Evolutionary conservation across 2,113 vertebrate genomes (phyloP), one percentile per base, ranked within the genome.

Genomic region (Chelonoidis abingdonii): DNA sequence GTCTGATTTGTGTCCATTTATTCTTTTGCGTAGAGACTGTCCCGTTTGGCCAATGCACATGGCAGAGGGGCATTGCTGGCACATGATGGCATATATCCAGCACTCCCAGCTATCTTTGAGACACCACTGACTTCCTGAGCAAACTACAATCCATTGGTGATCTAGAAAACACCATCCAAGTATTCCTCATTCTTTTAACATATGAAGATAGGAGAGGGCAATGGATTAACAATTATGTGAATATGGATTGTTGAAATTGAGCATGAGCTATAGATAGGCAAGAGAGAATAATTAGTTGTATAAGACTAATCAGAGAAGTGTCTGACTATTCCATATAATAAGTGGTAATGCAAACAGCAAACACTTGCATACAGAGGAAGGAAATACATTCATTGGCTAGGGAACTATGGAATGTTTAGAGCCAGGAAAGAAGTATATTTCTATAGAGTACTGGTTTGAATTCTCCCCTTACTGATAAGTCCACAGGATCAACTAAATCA

Each of bases 311-410:
- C 0, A 2, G 52, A 10, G 27, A 19, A 3, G 19, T 6, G 21
- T 65, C 80, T 7, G 13, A 25, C 50, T 69, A 3, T 50, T 47
- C 80, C 12, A 13, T 0, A 57, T 86, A 3, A 8, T 13, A 59
- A 52, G 52, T 10, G n/a, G 2, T 0, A 1, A 1, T 7, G 49
- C 27, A 53, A n/a, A 19, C 10, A 3, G 35, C 31, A n/a, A 35
- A 69, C 35, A 69, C 62, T 17, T 65, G 17, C n/a, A 69, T 21
- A 2, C 17, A 0, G 5, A 2, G 41, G 12, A 21, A 82, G 47
- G 24, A 57, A 75, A 22, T 2, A 16, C 35, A 5, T 22, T 47
- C 24, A 35, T 8, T 22, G 81, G 84, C 86, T 19, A n/a, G 78
- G 86, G 86, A 89, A 76, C 25, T 16, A 8, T 25, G 21, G 17